Base-by-base conservation (phyloP, 2,888 invertebrate species). In the Miltochrista miniata region DNA sequence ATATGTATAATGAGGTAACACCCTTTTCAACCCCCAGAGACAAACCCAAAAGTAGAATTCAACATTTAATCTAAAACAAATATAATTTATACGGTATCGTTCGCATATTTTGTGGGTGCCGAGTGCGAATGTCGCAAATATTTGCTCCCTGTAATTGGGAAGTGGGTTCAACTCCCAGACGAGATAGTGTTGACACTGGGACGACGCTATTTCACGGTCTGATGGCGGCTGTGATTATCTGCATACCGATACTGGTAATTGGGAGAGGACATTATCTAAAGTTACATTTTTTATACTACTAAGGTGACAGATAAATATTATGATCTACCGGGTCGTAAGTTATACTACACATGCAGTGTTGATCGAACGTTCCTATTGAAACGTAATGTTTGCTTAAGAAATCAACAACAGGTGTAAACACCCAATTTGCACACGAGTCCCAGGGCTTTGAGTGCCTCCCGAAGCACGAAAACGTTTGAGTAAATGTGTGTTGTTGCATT, bases 91-190 rank as follows among this genome's bases (percentile, higher is more conserved):
- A 12, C 35, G 11, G 29, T 43, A 44, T 44, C 36, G 35, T 30
- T 24, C 30, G 34, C 38, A 38, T 51, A 15, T 29, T 24, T 51
- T 51, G 51, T 45, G 39, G 39, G 36, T 50, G 31, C 41, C 45
- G 47, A 51, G 48, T 44, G 51, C 42, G 51, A 35, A 13, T 15
- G 40, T 39, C 24, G 51, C 66, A 65, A 79, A 79, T 79, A 76
- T 79, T 79, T 76, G 70, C 63, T 8, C 38, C 42, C 38, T 30
- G 57, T 75, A 74, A 79, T 79, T 75, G 76, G 63, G 58, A 60
- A 63, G 61, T 44, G 44, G 59, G 56, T 64, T 67, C 50, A 61
- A 64, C 36, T 69, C 76, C 72, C 74, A 61, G 31, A 15, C 40
- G 51, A 8, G 54, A 42, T 40, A 46, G 46, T 66, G 56, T 72